Base-by-base conservation (phyloP, 2,797 vertebrate species). In the Cynopterus sphinx region DNA sequence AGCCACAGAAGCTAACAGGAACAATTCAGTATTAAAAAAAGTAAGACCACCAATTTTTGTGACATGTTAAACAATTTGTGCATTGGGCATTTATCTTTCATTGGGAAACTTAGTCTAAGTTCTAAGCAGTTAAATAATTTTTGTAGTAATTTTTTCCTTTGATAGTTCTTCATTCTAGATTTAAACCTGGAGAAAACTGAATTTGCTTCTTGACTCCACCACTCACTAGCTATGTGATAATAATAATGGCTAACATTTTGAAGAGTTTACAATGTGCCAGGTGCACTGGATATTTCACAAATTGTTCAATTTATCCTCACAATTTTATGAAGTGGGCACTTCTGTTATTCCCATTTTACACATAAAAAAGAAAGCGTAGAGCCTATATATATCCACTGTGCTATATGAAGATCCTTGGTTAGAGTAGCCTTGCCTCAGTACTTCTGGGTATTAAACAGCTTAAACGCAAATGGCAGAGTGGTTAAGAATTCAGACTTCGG, bases 91-190 rank as follows among this genome's bases (percentile, higher is more conserved):
- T 84, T 94, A 81, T 46, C 33, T 94, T 93, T 85, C 78, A 73
- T 79, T 86, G 13, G 33, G 22, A 81, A 63, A 39, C 51, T 12
- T 59, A 49, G 19, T 11, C 19, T 53, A 36, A 55, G 9, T 91
- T 96, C 17, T 78, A 88, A 87, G 77, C n/a, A 82, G 63, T 51
- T 73, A 74, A 92, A 78, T 71, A 59, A 39, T 61, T 90, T 95
- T 93, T 81, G 11, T 43, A 79, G 36, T 36, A 57, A 74, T 90
- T 73, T 83, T 87, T 65, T 61, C 31, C 22, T 68, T 88, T 57
- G 70, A 39, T 61, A 73, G 36, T 73, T 96, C 10, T 65, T 31
- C 3, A 53, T 36, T 83, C 39, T 83, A 83, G 41, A 89, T 61
- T 91, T 33, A 39, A 74, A 74, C 28, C 26, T 90, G 6, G 55